A percentile compares a stretch with the other conserved stretches of the same genome.
phyloP scores from a whole-genome alignment of 2,888 invertebrate genomes.

The Apodemia duryi region DNA sequence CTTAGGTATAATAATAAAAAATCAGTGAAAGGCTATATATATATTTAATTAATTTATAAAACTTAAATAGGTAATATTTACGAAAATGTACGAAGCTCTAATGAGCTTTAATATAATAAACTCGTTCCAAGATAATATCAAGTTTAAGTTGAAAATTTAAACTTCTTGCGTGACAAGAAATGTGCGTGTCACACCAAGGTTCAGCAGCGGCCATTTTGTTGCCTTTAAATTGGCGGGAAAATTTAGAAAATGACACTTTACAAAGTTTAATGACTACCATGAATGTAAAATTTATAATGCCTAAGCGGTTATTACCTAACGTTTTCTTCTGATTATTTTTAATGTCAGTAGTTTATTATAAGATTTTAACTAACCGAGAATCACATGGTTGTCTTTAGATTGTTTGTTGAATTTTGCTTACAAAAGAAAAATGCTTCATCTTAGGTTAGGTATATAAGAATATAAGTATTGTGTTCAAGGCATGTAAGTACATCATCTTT shows the following conservation, averaged over 20 bases:
- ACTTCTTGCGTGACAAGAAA: conserved; percentile 46
- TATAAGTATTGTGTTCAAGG: no score
- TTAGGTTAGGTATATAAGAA: neutral
- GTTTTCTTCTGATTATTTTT: neutral
- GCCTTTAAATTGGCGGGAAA: conserved; percentile 67
- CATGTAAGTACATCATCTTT: no score
- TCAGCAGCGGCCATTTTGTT: conserved; percentile 64
- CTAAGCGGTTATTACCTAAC: conserved; percentile 9
- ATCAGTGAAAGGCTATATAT: no score
- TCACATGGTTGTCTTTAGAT: no score
- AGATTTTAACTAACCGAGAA: no score
- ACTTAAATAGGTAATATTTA: neutral
- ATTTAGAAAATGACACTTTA: conserved; percentile 72
- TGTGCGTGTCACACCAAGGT: conserved; percentile 54
- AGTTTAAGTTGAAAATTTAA: conserved; percentile 18
- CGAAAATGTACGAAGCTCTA: neutral
- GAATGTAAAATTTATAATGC: no score
- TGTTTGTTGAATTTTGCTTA: no score
- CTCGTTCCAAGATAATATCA: conserved; percentile 8
- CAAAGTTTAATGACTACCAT: neutral
- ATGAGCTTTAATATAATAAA: conserved; percentile 13
- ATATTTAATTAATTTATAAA: no score
- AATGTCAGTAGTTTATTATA: no score
- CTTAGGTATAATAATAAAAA: no score
- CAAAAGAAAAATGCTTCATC: neutral